These are phyloP conservation scores for Nyctibius grandis DNA, from an alignment of 2,797 vertebrate genomes.

Conservation along the genomic window DNA sequence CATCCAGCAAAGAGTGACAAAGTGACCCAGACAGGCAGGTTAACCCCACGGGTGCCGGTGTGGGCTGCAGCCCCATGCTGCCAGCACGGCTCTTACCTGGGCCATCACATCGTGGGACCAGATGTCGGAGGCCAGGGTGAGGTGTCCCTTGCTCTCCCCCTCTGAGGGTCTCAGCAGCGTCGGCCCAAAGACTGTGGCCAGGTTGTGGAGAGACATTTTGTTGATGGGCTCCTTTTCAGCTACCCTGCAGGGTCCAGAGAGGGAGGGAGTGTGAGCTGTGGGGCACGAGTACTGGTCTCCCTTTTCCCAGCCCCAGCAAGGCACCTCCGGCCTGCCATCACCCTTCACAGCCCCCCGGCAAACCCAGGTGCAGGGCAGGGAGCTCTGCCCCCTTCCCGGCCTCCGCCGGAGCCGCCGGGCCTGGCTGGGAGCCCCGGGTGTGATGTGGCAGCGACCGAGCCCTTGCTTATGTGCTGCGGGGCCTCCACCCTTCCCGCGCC, in stretches of 20 bases:
- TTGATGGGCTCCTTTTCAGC: conserved; percentile 98
- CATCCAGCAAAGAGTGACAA: neutral
- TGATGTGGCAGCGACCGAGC: conserved; percentile 46
- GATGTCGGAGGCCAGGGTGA: conserved; percentile 93
- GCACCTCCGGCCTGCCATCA: neutral
- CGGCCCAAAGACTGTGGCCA: conserved; percentile 96
- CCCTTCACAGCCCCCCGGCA: neutral
- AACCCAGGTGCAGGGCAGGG: conserved; percentile 27
- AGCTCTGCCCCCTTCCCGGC: conserved; percentile 51
- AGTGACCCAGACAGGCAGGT: neutral
- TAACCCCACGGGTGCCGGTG: neutral
- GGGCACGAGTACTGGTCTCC: neutral
- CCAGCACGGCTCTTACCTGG: conserved; percentile 78
- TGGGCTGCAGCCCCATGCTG: accelerated
- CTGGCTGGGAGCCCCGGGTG: conserved; percentile 22
- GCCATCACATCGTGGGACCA: conserved; percentile 99
- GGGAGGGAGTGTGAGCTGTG: accelerated
- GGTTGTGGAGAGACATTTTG: conserved; percentile 99
- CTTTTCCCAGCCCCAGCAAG: neutral
- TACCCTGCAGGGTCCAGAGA: conserved; percentile 76
- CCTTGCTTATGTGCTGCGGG: neutral
- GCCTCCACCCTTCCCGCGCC: neutral
- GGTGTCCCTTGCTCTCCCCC: conserved; percentile 87
- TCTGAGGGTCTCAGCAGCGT: conserved; percentile 96
- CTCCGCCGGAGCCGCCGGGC: neutral